Conservation (phyloP, 2,888 invertebrate genomes). For the Cheilosia grossa region DNA sequence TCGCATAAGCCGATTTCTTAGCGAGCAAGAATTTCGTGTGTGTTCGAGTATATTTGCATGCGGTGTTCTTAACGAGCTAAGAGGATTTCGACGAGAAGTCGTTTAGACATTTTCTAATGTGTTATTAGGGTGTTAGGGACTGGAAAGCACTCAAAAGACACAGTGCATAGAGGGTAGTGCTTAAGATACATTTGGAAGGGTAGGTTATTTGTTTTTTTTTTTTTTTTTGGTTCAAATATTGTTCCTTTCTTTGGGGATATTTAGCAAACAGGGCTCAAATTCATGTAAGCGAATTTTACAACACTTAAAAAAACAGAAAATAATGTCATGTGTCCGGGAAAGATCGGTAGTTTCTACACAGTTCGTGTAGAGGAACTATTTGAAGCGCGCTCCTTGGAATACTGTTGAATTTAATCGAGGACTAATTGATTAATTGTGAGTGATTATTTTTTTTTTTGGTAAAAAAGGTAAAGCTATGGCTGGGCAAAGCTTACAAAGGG, state of each 20-base stretch:
- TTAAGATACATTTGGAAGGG: neutral
- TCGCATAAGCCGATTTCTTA: slow-evolving; percentile 41
- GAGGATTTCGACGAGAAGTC: slow-evolving; percentile 10
- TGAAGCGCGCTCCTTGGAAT: too few relatives aligned
- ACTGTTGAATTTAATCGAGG: too few relatives aligned
- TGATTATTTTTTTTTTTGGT: too few relatives aligned
- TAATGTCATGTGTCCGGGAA: too few relatives aligned
- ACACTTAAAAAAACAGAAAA: too few relatives aligned
- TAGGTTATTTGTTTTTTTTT: too few relatives aligned
- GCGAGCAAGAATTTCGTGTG: neutral
- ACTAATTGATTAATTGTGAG: too few relatives aligned
- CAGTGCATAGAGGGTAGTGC: neutral
- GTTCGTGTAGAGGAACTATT: too few relatives aligned
- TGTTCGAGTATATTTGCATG: neutral
- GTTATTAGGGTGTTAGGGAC: neutral
- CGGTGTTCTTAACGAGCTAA: slow-evolving; percentile 19
- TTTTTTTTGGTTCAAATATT: neutral
- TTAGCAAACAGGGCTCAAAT: too few relatives aligned
- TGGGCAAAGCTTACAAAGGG: too few relatives aligned
- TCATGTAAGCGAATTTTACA: neutral
- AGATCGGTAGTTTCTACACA: too few relatives aligned
- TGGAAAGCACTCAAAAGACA: neutral
- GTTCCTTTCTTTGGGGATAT: neutral
- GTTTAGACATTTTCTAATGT: slow-evolving; percentile 9
- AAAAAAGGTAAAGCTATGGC: too few relatives aligned